A percentile compares a stretch with the other conserved stretches of the same genome.
Evolutionary conservation across 2,888 invertebrate genomes (phyloP).

Genomic region (Ypsolopha sequella): DNA sequence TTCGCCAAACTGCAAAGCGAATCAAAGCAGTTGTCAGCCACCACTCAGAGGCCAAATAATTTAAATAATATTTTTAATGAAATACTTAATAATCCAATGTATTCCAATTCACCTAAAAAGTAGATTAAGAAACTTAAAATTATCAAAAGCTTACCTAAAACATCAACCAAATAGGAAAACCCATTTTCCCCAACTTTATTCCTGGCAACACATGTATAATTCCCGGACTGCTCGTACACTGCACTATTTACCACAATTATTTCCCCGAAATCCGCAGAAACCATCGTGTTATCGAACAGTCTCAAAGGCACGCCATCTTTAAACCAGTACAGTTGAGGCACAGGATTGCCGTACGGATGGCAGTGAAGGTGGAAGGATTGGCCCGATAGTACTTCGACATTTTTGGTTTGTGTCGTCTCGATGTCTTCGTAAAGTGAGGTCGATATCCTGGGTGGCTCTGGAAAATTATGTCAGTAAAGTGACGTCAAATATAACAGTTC

Average conservation of each 20-base stretch:
- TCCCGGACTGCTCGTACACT: slow-evolving; percentile 47
- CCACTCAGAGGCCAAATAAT: too few relatives aligned
- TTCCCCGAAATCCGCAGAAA: slow-evolving; percentile 45
- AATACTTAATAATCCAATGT: too few relatives aligned
- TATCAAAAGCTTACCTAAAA: slow-evolving; percentile 39
- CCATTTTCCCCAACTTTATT: slow-evolving; percentile 65
- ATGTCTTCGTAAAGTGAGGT: slow-evolving; percentile 29
- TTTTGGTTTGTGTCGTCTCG: slow-evolving; percentile 14
- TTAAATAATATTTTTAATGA: too few relatives aligned
- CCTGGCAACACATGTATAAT: slow-evolving; percentile 71
- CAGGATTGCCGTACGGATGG: slow-evolving; percentile 71
- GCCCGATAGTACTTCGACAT: slow-evolving; percentile 46
- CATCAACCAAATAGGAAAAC: slow-evolving; percentile 50
- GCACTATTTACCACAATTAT: slow-evolving; percentile 38
- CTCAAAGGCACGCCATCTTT: slow-evolving; percentile 55
- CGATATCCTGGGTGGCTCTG: slow-evolving; percentile 57
- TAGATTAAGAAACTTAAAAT: too few relatives aligned
- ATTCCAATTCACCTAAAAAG: too few relatives aligned
- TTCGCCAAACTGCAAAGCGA: too few relatives aligned
- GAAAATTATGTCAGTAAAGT: slow-evolving; percentile 14
- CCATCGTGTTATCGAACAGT: slow-evolving; percentile 57
- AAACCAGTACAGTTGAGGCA: slow-evolving; percentile 73
- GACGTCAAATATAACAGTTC: too few relatives aligned
- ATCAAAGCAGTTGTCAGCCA: too few relatives aligned
- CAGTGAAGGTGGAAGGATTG: slow-evolving; percentile 62